phyloP scores from a whole-genome alignment of 2,797 vertebrate genomes.

The Bradypodion ventrale region DNA sequence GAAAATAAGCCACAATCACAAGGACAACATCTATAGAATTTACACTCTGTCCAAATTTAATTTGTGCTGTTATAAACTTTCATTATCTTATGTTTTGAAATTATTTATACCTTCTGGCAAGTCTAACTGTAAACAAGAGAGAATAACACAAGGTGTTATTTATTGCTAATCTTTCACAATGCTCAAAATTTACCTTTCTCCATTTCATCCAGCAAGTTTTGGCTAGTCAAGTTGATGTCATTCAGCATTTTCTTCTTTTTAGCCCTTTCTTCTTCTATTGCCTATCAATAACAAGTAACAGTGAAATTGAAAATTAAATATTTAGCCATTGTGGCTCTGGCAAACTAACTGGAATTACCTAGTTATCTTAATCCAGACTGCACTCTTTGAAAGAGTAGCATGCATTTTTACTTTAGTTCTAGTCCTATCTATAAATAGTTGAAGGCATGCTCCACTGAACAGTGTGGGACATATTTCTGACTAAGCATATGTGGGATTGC shows the following conservation, averaged over 20 bases:
- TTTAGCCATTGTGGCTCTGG: background rate
- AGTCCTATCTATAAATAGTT: background rate
- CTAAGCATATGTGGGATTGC: background rate
- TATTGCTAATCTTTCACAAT: background rate
- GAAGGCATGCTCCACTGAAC: background rate
- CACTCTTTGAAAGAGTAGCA: too few species aligned
- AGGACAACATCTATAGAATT: too few species aligned
- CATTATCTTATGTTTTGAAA: background rate
- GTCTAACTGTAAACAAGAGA: background rate
- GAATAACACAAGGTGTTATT: background rate
- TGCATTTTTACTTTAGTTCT: background rate
- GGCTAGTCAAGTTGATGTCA: conserved; percentile 78
- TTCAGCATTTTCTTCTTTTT: conserved; percentile 75
- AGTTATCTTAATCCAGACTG: too few species aligned
- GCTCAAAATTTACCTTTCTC: conserved; percentile 80
- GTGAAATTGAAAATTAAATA: background rate
- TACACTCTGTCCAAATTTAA: background rate
- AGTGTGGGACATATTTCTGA: background rate
- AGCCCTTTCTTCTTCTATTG: conserved; percentile 78
- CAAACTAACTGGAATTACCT: background rate
- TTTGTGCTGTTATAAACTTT: background rate
- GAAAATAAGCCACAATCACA: too few species aligned
- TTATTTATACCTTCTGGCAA: background rate
- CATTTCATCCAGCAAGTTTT: conserved; percentile 81
- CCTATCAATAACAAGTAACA: conserved; percentile 68